Evolutionary conservation across 2,888 invertebrate species (phyloP), one percentile per base, ranked within the genome.

Genomic region (Archaeoteleia sp.): DNA sequence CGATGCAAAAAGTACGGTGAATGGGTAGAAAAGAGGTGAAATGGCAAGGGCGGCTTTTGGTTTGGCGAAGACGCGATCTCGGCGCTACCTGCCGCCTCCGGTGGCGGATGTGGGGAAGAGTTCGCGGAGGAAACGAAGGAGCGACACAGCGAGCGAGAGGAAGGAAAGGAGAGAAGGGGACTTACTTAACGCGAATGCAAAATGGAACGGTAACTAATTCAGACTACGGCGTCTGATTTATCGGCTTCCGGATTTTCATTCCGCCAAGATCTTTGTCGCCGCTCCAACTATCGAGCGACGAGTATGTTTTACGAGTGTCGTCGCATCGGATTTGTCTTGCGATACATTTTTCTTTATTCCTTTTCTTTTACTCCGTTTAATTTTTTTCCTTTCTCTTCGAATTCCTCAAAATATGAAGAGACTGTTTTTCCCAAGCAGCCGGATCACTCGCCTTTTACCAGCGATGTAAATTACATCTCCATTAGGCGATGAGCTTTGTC

Each of bases 171-270:
- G 53, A 58, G 63, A 65, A 68, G 73, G 72, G 74, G 74, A 76
- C 74, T 78, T 79, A 77, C 79, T 81, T 79, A 79, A 77, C 78
- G 78, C 73, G 74, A 74, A 78, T 76, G 80, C 77, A 78, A 80
- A 83, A 81, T 80, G 79, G 75, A 74, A 77, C 75, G 75, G 76
- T 78, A 81, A 81, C 81, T 82, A 81, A 82, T 83, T 82, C 75
- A 74, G 70, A 79, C 77, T 75, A 71, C 67, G 73, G 71, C 60
- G 67, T 60, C 65, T 80, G 79, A 82, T 82, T 82, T 80, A 82
- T 82, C 77, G 78, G 78, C 75, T 79, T 81, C 76, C 74, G 74
- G 73, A 75, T 74, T 79, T 74, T 78, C 74, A 71, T 66, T 49
- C 68, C 62, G 35, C 42, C 54, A 43, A 67, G 61, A 70, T 67